phyloP scores from a whole-genome alignment of 1,140 invertebrate genomes.

The Vanessa tameamea region DNA sequence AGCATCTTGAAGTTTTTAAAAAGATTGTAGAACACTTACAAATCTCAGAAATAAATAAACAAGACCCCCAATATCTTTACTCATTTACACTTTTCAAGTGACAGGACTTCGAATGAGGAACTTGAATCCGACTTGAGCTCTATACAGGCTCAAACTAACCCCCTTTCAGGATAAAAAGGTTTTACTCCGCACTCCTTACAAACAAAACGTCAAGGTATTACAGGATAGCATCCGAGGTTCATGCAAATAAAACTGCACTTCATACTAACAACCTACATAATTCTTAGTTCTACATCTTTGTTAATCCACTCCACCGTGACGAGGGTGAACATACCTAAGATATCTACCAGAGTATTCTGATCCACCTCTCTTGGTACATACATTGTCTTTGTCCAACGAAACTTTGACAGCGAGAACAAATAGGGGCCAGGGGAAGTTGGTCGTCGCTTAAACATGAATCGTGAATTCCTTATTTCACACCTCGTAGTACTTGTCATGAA shows the following conservation, averaged over 20 bases:
- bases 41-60: background rate
- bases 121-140: constrained; percentile 1
- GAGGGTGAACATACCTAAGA: constrained; percentile 19
- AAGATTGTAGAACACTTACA: constrained; percentile 1
- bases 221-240: background rate
- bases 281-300: constrained; percentile 28
- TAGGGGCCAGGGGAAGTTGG: constrained; percentile 18
- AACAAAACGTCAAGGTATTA: constrained; percentile 12
- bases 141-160: background rate
- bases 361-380: constrained; percentile 14
- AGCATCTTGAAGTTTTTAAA: background rate
- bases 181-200: background rate
- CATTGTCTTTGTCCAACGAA: constrained; percentile 21
- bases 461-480: constrained; percentile 29
- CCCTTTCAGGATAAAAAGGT: constrained; percentile 10
- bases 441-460: constrained; percentile 12
- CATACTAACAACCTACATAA: constrained; percentile 20
- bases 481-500: constrained; percentile 24
- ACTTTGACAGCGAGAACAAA: constrained; percentile 17
- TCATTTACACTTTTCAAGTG: constrained; percentile 1
- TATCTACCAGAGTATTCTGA: constrained; percentile 16
- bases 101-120: constrained; percentile 5
- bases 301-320: constrained; percentile 25
- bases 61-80: constrained; percentile 2
- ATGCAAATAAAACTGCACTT: constrained; percentile 17